Percentiles rank a stretch among this genome's conserved stretches.
These are phyloP conservation scores for Cherax quadricarinatus DNA, from an alignment of 1,140 invertebrate species.

Conservation along the genomic window DNA sequence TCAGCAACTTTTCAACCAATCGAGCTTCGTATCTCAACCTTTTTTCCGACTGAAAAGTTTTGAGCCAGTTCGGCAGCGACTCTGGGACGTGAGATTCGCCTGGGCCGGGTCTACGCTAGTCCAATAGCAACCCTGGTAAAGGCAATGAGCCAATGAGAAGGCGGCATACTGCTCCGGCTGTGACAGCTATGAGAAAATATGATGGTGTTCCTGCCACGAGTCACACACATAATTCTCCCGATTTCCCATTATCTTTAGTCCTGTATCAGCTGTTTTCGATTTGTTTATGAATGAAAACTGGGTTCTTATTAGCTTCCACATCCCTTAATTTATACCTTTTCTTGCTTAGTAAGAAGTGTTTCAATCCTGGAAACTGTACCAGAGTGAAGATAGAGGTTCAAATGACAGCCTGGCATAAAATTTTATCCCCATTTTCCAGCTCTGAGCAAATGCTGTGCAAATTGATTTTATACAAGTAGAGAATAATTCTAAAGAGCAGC, in stretches of 20 bases:
- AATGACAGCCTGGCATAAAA: background rate
- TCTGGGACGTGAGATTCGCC: slow-evolving; percentile 50
- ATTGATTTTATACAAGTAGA: background rate
- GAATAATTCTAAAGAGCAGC: background rate
- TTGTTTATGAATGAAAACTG: slow-evolving; percentile 16
- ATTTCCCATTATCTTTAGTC: background rate
- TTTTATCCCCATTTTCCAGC: background rate
- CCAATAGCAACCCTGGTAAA: slow-evolving; percentile 54
- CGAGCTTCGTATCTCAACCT: slow-evolving; percentile 42
- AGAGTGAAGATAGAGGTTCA: background rate
- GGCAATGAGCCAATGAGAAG: slow-evolving; percentile 56
- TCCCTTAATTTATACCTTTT: background rate
- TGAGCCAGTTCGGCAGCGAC: slow-evolving; percentile 7
- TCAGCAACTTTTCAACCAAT: slow-evolving; percentile 64
- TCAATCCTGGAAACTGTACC: background rate
- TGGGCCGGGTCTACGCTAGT: background rate
- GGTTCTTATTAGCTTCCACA: background rate
- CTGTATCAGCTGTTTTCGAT: slow-evolving; percentile 38
- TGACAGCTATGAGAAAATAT: slow-evolving; percentile 70
- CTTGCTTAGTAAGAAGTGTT: background rate
- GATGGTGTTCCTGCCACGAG: slow-evolving; percentile 49
- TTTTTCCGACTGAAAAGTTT: slow-evolving; percentile 44
- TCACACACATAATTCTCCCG: slow-evolving; percentile 36
- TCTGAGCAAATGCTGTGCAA: background rate
- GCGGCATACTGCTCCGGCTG: slow-evolving; percentile 26